These are phyloP conservation scores for Brachyistius frenatus DNA, from an alignment of 2,113 vertebrate species.

Conservation along the genomic window DNA sequence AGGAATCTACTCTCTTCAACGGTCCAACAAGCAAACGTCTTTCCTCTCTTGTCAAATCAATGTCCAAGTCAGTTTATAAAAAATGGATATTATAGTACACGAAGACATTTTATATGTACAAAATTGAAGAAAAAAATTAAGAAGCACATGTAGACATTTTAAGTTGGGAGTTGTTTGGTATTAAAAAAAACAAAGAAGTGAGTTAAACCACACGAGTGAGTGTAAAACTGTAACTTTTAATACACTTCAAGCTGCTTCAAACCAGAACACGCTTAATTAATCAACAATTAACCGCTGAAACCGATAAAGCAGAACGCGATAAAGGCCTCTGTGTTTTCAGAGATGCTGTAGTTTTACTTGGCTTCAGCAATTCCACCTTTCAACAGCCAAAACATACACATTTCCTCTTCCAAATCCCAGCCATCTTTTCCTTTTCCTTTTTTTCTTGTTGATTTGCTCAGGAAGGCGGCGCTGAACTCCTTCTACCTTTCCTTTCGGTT, in stretches of 20 bases:
- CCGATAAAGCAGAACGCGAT: not conserved
- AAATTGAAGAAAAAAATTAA: not conserved
- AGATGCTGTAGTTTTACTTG: not conserved
- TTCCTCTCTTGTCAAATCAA: slow-evolving; percentile 11
- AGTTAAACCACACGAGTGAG: not conserved
- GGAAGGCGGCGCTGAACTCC: not conserved
- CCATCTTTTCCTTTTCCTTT: not conserved
- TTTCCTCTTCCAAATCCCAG: not conserved
- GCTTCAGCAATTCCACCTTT: not conserved
- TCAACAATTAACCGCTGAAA: slow-evolving; percentile 1
- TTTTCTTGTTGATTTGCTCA: slow-evolving; percentile 5
- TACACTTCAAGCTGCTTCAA: slow-evolving; percentile 14
- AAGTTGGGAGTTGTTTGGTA: not conserved
- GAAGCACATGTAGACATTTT: not conserved
- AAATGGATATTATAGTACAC: slow-evolving; percentile 30
- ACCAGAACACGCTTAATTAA: not conserved
- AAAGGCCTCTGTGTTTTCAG: not conserved
- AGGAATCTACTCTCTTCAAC: slow-evolving; percentile 28
- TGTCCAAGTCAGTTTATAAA: slow-evolving; percentile 34
- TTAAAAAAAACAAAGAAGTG: slow-evolving; percentile 12
- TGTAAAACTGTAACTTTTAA: not conserved
- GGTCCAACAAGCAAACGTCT: slow-evolving; percentile 27
- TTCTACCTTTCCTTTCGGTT: not conserved
- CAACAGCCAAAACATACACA: too few species aligned
- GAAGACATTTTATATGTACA: slow-evolving; percentile 37